Conservation (phyloP, 2,113 vertebrate genomes). For the Hipposideros armiger region DNA sequence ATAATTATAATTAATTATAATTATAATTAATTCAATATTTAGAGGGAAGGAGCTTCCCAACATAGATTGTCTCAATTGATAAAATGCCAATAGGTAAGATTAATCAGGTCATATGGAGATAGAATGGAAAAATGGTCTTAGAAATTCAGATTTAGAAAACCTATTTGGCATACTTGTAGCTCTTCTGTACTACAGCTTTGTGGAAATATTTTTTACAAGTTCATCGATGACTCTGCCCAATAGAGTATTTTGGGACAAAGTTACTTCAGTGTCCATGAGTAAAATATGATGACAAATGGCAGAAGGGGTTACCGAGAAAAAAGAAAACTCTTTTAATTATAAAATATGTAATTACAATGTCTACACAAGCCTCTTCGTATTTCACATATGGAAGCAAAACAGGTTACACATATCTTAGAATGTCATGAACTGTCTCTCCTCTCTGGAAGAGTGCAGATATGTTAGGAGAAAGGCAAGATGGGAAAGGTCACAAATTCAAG, state of each 20-base stretch:
- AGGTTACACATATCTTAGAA: constrained; percentile 19
- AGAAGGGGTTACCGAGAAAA: not conserved
- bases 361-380: not conserved
- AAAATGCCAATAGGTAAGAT: not conserved
- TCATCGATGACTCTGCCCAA: not conserved
- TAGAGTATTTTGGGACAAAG: not conserved
- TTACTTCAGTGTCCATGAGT: not conserved
- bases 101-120: not conserved
- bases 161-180: not conserved
- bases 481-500: constrained; percentile 20
- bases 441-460: not conserved
- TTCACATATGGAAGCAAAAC: not conserved
- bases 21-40: not conserved
- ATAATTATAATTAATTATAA: not conserved
- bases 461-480: not conserved
- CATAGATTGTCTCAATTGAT: not conserved
- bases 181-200: not conserved
- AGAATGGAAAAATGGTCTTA: not conserved
- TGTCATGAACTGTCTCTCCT: not conserved
- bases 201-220: not conserved
- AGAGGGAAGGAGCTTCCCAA: not conserved
- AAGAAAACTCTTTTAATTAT: constrained; percentile 12
- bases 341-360: not conserved
- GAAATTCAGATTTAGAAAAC: not conserved
- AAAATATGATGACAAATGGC: not conserved